These are phyloP conservation scores for Zeus faber DNA, from an alignment of 2,113 vertebrate species.

Conservation along the genomic window DNA sequence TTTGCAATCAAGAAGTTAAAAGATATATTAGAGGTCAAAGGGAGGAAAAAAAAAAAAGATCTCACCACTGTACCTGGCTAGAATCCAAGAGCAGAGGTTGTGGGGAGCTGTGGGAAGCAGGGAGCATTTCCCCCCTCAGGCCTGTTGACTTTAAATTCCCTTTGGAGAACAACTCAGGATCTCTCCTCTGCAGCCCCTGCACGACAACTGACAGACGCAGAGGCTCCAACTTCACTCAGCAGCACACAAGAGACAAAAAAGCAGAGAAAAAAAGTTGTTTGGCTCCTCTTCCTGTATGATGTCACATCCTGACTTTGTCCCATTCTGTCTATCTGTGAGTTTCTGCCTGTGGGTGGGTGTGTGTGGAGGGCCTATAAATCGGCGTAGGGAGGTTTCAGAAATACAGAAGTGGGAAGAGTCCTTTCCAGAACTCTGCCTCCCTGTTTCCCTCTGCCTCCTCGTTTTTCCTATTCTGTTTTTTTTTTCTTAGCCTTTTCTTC, in stretches of 20 bases:
- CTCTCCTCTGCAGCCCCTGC: conserved; percentile 32
- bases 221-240: conserved; percentile 47
- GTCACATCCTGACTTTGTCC: conserved; percentile 90
- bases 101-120: conserved; percentile 50
- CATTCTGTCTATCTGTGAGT: conserved; percentile 33
- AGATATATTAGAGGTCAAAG: conserved; percentile 6
- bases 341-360: conserved; percentile 29
- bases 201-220: conserved; percentile 29
- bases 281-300: conserved; percentile 79
- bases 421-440: conserved; percentile 26
- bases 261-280: conserved; percentile 62
- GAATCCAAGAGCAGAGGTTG: conserved; percentile 43
- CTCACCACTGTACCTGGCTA: conserved; percentile 63
- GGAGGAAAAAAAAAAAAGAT: conserved; percentile 20
- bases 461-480: not conserved
- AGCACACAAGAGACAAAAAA: conserved; percentile 30
- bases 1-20: not conserved
- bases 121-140: conserved; percentile 40
- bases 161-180: conserved; percentile 42
- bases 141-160: conserved; percentile 37
- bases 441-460: conserved; percentile 29
- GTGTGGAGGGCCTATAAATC: conserved; percentile 56
- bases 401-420: conserved; percentile 38
- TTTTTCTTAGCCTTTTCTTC: conserved; percentile 36
- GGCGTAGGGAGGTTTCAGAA: conserved; percentile 36